Evolutionary conservation across 1,140 invertebrate genomes (phyloP).

Genomic region (Ooceraea biroi): DNA sequence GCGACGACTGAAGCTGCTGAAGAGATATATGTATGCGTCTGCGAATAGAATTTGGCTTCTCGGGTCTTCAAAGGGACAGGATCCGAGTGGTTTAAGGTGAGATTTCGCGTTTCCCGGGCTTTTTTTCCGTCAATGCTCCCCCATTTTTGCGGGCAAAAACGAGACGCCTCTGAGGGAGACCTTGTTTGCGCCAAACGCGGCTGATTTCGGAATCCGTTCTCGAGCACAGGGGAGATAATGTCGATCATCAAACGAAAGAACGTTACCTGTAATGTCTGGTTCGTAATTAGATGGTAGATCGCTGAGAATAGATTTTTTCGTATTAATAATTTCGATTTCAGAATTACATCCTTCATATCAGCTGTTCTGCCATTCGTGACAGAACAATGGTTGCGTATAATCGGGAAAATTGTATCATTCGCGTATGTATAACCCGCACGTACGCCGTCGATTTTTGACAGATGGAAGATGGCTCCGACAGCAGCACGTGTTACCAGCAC

Average conservation of each 20-base stretch:
- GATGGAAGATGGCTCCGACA: slow-evolving; percentile 72
- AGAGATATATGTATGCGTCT: slow-evolving; percentile 41
- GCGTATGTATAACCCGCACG: slow-evolving; percentile 72
- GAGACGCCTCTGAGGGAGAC: slow-evolving; percentile 39
- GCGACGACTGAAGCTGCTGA: slow-evolving; percentile 1
- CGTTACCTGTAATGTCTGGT: slow-evolving; percentile 8
- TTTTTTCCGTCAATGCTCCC: slow-evolving; percentile 30
- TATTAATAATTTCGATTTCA: slow-evolving; percentile 39
- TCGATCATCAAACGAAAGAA: slow-evolving; percentile 49
- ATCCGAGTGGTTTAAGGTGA: slow-evolving; percentile 72
- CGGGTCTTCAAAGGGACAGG: slow-evolving; percentile 67
- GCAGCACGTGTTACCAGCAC: slow-evolving; percentile 67
- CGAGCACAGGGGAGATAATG: slow-evolving; percentile 41
- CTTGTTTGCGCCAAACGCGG: slow-evolving; percentile 72
- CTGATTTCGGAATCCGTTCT: slow-evolving; percentile 58
- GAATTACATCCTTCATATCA: slow-evolving; percentile 15
- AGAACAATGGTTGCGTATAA: slow-evolving; percentile 48
- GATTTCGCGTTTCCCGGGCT: slow-evolving; percentile 62
- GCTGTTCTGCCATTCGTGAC: slow-evolving; percentile 36
- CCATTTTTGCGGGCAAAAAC: slow-evolving; percentile 29
- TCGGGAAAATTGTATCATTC: slow-evolving; percentile 53
- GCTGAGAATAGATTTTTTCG: slow-evolving; percentile 20
- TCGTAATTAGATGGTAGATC: slow-evolving; percentile 23
- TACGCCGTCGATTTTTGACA: slow-evolving; percentile 74
- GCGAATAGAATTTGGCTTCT: slow-evolving; percentile 73